phyloP scores from a whole-genome alignment of 2,797 vertebrate genomes.

The Gastrophryne carolinensis region DNA sequence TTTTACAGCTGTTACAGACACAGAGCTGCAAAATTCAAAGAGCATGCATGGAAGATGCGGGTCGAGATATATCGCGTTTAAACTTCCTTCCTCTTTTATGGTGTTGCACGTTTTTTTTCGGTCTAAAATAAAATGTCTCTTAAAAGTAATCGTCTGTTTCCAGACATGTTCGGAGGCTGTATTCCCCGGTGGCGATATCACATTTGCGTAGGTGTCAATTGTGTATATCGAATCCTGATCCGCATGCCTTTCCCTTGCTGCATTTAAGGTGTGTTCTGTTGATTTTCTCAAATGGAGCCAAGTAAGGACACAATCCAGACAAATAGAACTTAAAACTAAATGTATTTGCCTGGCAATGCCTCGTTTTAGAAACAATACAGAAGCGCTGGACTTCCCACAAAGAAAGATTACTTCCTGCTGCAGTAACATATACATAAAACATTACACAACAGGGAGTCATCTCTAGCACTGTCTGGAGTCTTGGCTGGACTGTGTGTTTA shows the following conservation, averaged over 20 bases:
- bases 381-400: too few relatives aligned
- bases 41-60: not conserved
- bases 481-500: too few relatives aligned
- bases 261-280: slow-evolving; percentile 26
- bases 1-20: not conserved
- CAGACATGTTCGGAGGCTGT: not conserved
- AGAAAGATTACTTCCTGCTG: too few relatives aligned
- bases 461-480: too few relatives aligned
- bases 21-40: not conserved
- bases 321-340: not conserved
- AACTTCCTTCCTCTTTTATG: not conserved
- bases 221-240: too few relatives aligned
- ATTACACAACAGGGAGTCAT: too few relatives aligned
- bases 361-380: too few relatives aligned
- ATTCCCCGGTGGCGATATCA: too few relatives aligned
- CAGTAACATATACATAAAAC: too few relatives aligned
- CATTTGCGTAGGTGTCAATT: too few relatives aligned
- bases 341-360: too few relatives aligned
- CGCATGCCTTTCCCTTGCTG: too few relatives aligned
- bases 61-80: not conserved
- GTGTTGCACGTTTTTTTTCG: not conserved
- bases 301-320: slow-evolving; percentile 9
- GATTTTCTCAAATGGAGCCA: not conserved
- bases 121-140: not conserved
- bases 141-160: not conserved